These are phyloP conservation scores for Semicossyphus pulcher DNA, from an alignment of 2,113 vertebrate genomes.

Conservation along the genomic window DNA sequence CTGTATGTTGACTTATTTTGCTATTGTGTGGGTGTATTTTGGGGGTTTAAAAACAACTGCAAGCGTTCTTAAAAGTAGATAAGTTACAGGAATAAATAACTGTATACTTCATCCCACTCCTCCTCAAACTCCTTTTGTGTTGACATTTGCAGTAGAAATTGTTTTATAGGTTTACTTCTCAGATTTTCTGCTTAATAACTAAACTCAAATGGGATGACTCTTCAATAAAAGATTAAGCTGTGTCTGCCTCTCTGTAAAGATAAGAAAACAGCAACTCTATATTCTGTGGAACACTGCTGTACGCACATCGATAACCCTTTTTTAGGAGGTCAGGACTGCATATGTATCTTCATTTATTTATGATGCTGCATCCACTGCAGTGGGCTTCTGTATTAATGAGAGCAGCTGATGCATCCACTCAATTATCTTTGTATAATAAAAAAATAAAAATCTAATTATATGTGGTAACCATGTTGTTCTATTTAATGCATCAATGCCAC, in stretches of 20 bases:
- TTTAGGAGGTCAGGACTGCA: constrained; percentile 52
- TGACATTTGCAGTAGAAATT: no score
- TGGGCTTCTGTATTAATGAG: constrained; percentile 18
- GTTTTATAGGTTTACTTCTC: no score
- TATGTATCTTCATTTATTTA: constrained; percentile 64
- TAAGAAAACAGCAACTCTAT: constrained; percentile 42
- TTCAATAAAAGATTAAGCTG: background rate
- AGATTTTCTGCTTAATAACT: background rate
- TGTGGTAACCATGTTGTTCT: no score
- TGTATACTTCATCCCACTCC: no score
- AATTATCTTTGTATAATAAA: background rate
- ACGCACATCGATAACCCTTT: constrained; percentile 56
- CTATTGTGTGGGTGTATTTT: no score
- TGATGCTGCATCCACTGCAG: constrained; percentile 30
- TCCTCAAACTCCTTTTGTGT: no score
- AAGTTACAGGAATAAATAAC: no score
- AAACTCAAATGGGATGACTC: background rate
- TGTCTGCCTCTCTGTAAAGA: constrained; percentile 28
- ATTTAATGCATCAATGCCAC: background rate
- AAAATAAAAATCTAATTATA: no score
- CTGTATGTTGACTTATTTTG: no score
- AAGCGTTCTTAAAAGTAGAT: no score
- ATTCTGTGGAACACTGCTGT: constrained; percentile 28
- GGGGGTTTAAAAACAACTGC: no score
- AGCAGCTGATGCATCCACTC: constrained; percentile 5